These are phyloP conservation scores for Tribolium freemani DNA, from an alignment of 2,888 invertebrate species.

Conservation along the genomic window DNA sequence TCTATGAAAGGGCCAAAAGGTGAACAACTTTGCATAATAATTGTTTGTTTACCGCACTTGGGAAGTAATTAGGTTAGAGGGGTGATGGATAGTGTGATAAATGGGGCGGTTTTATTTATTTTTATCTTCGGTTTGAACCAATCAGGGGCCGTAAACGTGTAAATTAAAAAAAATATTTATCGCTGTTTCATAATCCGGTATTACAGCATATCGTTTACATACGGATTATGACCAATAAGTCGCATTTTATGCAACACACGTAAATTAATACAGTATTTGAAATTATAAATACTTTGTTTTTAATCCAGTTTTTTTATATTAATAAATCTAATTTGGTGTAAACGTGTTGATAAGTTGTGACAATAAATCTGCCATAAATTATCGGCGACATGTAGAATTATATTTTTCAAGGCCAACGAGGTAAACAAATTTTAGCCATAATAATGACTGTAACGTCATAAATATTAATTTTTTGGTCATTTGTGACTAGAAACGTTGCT, in stretches of 20 bases:
- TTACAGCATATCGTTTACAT: background rate
- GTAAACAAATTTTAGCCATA: background rate
- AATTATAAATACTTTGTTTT: too few species aligned
- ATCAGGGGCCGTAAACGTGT: background rate
- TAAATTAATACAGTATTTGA: too few species aligned
- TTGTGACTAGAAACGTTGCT: too few species aligned
- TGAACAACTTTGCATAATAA: constrained; percentile 57
- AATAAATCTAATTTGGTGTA: background rate
- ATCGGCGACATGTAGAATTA: background rate
- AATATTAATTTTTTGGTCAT: background rate
- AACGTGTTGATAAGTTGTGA: background rate
- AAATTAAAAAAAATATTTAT: background rate
- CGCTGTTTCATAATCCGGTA: background rate
- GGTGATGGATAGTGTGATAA: too few species aligned
- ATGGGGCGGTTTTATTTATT: background rate
- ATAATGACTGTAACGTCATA: background rate
- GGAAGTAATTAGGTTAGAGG: background rate
- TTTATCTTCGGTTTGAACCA: background rate
- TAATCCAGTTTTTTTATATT: background rate
- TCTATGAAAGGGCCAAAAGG: constrained; percentile 72
- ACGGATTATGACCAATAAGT: background rate
- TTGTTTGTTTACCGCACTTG: background rate
- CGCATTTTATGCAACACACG: background rate
- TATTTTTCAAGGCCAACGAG: background rate
- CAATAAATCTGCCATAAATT: background rate